Evolutionary conservation across 2,888 invertebrate genomes (phyloP), one percentile per base, ranked within the genome.

Genomic region (Epistrophe eligans): DNA sequence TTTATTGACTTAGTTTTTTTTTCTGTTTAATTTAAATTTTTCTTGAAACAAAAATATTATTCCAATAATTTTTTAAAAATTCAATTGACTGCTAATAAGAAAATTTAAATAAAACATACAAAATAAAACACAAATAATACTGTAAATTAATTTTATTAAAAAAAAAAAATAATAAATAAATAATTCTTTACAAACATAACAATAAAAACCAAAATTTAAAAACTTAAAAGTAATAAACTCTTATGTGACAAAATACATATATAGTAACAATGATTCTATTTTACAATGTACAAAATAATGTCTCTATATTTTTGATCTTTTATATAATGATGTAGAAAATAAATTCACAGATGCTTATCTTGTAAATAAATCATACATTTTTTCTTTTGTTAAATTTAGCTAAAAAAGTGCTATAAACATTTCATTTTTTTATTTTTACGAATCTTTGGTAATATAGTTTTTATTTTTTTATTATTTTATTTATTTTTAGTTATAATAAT

Each of bases 401-500:
- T 74, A 74, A 64, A 85, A 81, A 85, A 71, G 73, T 85, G 85
- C 77, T 85, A 77, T 71, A 74, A 82, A 81, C 73, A 74, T 58
- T 77, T 73, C 58, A 40, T 66, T 35, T 64, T 66, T 35, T 64
- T 45, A 38, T 38, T 66, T 82, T 55, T 60, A 79, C 83, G 52
- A 80, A 77, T 60, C 45, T 81, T 77, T 57, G 76, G 62, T 83
- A 79, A 76, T 74, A 48, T 74, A 48, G 40, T 70, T 77, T 73
- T 70, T 55, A 38, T 85, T 71, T 62, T 55, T 28, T 28, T 24
- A 62, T 58, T 48, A 40, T 58, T 48, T 40, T 28, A 32, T 50
- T 55, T 50, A 64, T 38, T 66, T 82, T 87, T 71, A 72, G 80
- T 79, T 85, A 66, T 89, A 88, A 90, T 88, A 90, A 90, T 90